Conservation (phyloP, 2,888 invertebrate genomes). For the Ashinkailepas kermadecensis region DNA sequence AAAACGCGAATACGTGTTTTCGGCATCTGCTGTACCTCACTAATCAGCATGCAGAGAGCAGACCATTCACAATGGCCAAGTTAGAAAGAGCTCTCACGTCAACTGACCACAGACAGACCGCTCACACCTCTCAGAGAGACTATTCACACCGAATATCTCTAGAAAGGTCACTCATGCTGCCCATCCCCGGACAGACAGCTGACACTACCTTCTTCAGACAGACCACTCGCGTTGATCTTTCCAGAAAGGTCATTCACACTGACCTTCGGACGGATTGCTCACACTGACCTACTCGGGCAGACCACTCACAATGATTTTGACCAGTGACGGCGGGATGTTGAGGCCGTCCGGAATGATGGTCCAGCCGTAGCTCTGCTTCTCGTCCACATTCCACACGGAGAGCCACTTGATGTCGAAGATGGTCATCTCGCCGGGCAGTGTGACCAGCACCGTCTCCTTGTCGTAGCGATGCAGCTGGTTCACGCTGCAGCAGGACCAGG, state of each 20-base stretch:
- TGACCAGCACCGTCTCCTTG: conserved; percentile 62
- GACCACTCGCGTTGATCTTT: too few relatives aligned
- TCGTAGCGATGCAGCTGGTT: conserved; percentile 66
- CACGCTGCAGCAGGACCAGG: conserved; percentile 49
- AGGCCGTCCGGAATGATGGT: conserved; percentile 68
- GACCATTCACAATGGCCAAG: too few relatives aligned
- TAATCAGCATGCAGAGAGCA: neutral
- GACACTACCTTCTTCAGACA: too few relatives aligned
- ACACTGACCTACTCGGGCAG: too few relatives aligned
- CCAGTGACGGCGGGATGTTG: conserved; percentile 78
- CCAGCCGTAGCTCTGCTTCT: conserved; percentile 61
- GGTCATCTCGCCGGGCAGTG: conserved; percentile 71
- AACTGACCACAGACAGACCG: too few relatives aligned
- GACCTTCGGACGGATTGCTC: too few relatives aligned
- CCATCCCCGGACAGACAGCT: too few relatives aligned
- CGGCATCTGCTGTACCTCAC: neutral
- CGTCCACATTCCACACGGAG: conserved; percentile 63
- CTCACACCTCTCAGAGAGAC: too few relatives aligned
- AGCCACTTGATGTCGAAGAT: conserved; percentile 79
- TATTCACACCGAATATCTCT: too few relatives aligned
- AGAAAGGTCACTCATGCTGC: too few relatives aligned
- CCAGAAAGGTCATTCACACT: too few relatives aligned
- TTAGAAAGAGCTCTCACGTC: too few relatives aligned
- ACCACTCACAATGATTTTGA: conserved; percentile 48
- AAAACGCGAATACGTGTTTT: conserved; percentile 24